Conservation (phyloP, 2,888 invertebrate species). For the Spisula subtruncata region DNA sequence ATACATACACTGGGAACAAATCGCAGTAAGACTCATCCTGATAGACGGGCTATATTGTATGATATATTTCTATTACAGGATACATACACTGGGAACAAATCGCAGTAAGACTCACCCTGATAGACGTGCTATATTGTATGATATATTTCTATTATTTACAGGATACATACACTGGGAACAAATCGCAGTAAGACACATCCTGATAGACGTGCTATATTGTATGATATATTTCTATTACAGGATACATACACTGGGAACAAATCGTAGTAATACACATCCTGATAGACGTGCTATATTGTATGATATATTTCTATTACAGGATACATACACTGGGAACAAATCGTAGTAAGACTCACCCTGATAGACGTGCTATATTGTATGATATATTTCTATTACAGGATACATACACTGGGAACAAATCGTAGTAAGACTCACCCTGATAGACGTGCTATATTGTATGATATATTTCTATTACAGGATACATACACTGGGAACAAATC, state of each 20-base stretch:
- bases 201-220: conserved; percentile 97
- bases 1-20: conserved; percentile 96
- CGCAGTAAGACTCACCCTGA: conserved; percentile 95
- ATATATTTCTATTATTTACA: no score
- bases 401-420: conserved; percentile 96
- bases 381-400: no score
- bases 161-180: conserved; percentile 97
- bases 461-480: no score
- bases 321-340: conserved; percentile 96
- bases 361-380: conserved; percentile 97
- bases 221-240: no score
- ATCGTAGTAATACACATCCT: conserved; percentile 94
- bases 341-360: conserved; percentile 94
- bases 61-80: no score
- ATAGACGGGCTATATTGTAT: conserved; percentile 97
- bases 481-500: conserved; percentile 95
- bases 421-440: conserved; percentile 95
- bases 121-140: conserved; percentile 97
- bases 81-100: conserved; percentile 96
- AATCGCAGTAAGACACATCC: conserved; percentile 94
- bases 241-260: conserved; percentile 97
- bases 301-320: no score
- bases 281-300: conserved; percentile 98
- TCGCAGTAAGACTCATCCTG: conserved; percentile 94
- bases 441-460: conserved; percentile 97